These are phyloP conservation scores for Pan troglodytes DNA, from an alignment of 2,113 vertebrate species.

Conservation along the genomic window NHGRI_mPanTro3-v2.1_pri NC_086015.1:124468001-124468500, in stretches of 20 bases:
- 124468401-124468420: neutral
- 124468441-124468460: neutral
- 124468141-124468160: neutral
- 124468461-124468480: neutral
- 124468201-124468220: neutral
- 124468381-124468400: neutral
- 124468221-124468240: neutral
- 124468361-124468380: neutral
- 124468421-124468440: neutral
- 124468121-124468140: neutral
- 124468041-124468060: no score
- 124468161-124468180: neutral
- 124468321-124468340: neutral
- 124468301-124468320: neutral
- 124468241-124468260: neutral
- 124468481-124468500: neutral
- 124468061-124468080: no score
- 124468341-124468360: neutral
- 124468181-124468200: neutral
- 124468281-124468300: neutral
- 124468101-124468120: neutral
- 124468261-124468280: neutral
- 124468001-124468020: no score
- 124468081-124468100: neutral
- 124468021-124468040: no score